Evolutionary conservation across 1,140 invertebrate genomes (phyloP).

Genomic region (Cydia splendana): DNA sequence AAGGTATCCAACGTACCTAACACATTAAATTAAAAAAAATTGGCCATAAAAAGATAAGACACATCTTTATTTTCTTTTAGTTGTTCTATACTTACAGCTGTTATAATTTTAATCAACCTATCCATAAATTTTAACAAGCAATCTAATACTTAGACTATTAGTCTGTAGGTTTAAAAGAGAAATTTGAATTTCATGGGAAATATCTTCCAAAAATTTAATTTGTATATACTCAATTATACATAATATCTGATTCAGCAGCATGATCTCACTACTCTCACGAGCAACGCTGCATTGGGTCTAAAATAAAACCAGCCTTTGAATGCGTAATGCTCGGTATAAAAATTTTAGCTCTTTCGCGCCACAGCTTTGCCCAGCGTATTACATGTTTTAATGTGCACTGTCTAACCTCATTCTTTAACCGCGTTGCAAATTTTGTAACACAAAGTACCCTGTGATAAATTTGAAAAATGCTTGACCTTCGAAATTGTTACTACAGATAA

Average conservation of each 20-base stretch:
- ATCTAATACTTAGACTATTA: too few species aligned
- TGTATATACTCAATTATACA: background rate
- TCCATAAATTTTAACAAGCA: too few species aligned
- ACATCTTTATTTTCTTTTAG: too few species aligned
- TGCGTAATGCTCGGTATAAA: conserved; percentile 15
- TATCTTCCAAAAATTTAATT: too few species aligned
- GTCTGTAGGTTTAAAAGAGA: too few species aligned
- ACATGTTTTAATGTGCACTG: conserved; percentile 20
- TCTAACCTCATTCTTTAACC: background rate
- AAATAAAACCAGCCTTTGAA: conserved; percentile 17
- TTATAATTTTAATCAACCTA: too few species aligned
- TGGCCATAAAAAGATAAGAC: too few species aligned
- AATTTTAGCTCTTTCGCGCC: conserved; percentile 5
- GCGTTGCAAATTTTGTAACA: background rate
- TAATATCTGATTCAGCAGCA: background rate
- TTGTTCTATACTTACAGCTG: too few species aligned
- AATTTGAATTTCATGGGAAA: too few species aligned
- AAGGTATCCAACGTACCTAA: too few species aligned
- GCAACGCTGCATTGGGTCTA: background rate
- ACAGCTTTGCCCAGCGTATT: conserved; percentile 15
- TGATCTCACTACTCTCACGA: conserved; percentile 4
- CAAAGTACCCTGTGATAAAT: background rate
- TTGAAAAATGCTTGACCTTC: background rate
- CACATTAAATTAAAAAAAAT: too few species aligned
- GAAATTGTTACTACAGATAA: too few species aligned